Percentiles rank a stretch among this genome's conserved stretches.
Evolutionary conservation across 2,888 invertebrate genomes (phyloP).

Genomic region (Morpho achilles): DNA sequence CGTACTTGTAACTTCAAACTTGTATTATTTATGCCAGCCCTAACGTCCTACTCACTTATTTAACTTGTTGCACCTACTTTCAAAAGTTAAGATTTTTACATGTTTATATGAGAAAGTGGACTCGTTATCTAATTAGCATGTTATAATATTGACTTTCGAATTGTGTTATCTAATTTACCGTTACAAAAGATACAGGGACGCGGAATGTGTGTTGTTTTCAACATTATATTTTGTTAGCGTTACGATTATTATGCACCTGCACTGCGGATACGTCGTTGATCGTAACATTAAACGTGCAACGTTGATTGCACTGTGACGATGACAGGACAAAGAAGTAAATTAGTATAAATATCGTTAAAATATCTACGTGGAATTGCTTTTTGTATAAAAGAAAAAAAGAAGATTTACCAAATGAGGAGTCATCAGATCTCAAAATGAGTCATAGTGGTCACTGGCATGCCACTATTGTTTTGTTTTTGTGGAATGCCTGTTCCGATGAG

Average conservation of each 20-base stretch:
- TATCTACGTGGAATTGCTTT: constrained; percentile 45
- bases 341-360: constrained; percentile 50
- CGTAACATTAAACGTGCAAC: constrained; percentile 25
- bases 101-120: constrained; percentile 66
- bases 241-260: constrained; percentile 72
- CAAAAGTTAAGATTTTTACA: constrained; percentile 55
- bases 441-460: constrained; percentile 55
- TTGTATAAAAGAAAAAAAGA: constrained; percentile 36
- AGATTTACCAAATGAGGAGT: constrained; percentile 45
- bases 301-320: constrained; percentile 44
- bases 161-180: constrained; percentile 60
- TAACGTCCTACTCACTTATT: constrained; percentile 23
- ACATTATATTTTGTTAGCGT: constrained; percentile 46
- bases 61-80: constrained; percentile 60
- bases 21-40: constrained; percentile 18
- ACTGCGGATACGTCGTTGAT: constrained; percentile 40
- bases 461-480: constrained; percentile 69
- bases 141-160: constrained; percentile 37
- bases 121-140: constrained; percentile 48
- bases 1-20: constrained; percentile 2
- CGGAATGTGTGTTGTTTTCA: constrained; percentile 55
- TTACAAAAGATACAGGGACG: constrained; percentile 50
- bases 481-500: constrained; percentile 59
- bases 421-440: constrained; percentile 65
- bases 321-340: constrained; percentile 43